Evolutionary conservation across 2,113 vertebrate species (phyloP), one percentile per base, ranked within the genome.

Genomic region (Agelaius phoeniceus): DNA sequence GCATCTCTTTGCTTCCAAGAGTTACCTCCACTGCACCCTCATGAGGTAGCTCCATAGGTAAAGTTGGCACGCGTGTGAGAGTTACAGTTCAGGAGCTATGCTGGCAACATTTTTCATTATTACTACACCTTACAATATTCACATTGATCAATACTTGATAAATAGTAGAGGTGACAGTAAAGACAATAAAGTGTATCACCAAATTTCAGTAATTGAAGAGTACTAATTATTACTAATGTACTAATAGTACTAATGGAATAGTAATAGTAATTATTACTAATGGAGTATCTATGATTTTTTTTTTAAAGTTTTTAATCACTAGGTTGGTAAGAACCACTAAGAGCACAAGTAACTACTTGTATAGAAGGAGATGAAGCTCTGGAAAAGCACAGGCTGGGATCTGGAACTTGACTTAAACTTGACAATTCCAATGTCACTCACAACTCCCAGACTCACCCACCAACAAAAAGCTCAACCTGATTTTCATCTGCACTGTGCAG

Each of bases 41-140:
- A 6, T 6, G 41, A 31, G 37, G 28, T 10, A 14, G 16, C 12
- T 44, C 71, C 15, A 1, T 0, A 5, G 51, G 26, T 26, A 46
- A 22, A 0, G 26, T 10, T 21, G 46, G 6, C 49, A 21, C 0
- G 0, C 5, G 9, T 2, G 39, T 4, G 1, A 49, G 30, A 37
- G 52, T 20, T 52, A 28, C 28, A 55, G 30, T 35, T 49, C 23
- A 15, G 77, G 46, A 82, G 26, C 24, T 39, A 15, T 26, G 33
- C 23, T 57, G 76, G 74, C n/a, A 65, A 14, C 26, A 18, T 61
- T 68, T 74, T 46, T 59, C 62, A 52, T 52, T 52, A 17, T 39
- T 74, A 44, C 19, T 52, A 21, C 4, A 20, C 30, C 4, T 46
- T 46, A 41, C 52, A 44, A 11, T 15, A 49, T 5, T 76, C 27